Percentiles rank a stretch among this genome's conserved stretches.
phyloP scores from a whole-genome alignment of 2,888 invertebrate genomes.

The Cryptophagus acutangulus region DNA sequence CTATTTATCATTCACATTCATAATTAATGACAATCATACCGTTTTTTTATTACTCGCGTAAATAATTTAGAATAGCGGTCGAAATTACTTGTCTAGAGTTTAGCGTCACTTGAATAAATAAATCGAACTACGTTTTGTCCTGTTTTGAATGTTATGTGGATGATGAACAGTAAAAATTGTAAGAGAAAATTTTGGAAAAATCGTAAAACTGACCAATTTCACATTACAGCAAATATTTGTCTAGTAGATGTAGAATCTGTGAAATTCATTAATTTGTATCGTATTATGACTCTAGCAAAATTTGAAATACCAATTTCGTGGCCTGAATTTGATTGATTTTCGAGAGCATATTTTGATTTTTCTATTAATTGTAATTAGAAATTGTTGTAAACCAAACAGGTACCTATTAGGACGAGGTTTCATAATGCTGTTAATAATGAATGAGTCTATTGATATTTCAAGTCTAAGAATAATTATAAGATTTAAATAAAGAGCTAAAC shows the following conservation, averaged over 20 bases:
- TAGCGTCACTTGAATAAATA: constrained; percentile 14
- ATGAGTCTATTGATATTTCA: constrained; percentile 43
- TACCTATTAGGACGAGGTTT: constrained; percentile 27
- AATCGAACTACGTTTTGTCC: background rate
- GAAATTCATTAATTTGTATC: constrained; percentile 14
- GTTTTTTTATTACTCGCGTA: too few species aligned
- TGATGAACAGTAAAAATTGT: constrained; percentile 32
- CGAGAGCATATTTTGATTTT: too few species aligned
- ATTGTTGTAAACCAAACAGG: constrained; percentile 7
- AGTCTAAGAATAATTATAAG: constrained; percentile 25
- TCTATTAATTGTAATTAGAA: constrained; percentile 7
- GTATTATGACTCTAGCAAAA: constrained; percentile 7
- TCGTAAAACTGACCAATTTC: constrained; percentile 45
- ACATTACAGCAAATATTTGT: constrained; percentile 37
- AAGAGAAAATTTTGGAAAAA: constrained; percentile 28
- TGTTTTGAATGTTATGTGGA: constrained; percentile 17
- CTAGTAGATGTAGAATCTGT: constrained; percentile 29
- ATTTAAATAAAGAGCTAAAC: constrained; percentile 36
- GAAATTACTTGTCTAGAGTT: constrained; percentile 2
- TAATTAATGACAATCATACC: constrained; percentile 23
- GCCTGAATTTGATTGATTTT: background rate
- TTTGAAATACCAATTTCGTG: background rate
- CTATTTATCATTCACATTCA: too few species aligned
- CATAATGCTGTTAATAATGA: constrained; percentile 40
- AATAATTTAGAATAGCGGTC: too few species aligned